Evolutionary conservation across 2,888 invertebrate species (phyloP).

Genomic region (Thymelicus acteon): DNA sequence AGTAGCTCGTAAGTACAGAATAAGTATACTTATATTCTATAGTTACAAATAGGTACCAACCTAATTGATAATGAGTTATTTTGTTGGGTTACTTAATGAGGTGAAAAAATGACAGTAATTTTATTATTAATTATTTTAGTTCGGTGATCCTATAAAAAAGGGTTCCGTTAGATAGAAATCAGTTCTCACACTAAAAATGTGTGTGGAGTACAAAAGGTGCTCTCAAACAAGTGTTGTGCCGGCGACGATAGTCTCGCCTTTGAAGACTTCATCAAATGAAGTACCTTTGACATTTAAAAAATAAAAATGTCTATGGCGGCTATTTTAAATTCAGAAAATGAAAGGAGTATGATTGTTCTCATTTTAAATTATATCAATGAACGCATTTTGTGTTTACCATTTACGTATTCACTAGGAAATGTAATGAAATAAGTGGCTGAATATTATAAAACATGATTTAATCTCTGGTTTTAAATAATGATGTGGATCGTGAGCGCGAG

Average conservation of each 20-base stretch:
- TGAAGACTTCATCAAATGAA: conserved; percentile 37
- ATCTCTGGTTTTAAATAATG: conserved; percentile 39
- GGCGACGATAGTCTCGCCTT: conserved; percentile 75
- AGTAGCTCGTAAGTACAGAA: too few relatives aligned
- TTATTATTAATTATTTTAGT: neutral
- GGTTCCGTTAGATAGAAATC: conserved; percentile 54
- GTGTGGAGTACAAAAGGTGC: conserved; percentile 50
- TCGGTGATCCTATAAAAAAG: conserved; percentile 8
- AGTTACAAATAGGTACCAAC: too few relatives aligned
- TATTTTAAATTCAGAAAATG: conserved; percentile 37
- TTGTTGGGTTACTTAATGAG: neutral
- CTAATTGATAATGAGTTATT: too few relatives aligned
- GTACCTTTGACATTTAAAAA: conserved; percentile 43
- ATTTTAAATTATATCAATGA: conserved; percentile 44
- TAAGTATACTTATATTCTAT: too few relatives aligned
- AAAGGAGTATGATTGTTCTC: conserved; percentile 48
- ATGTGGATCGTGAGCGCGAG: conserved; percentile 11
- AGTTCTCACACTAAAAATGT: conserved; percentile 64
- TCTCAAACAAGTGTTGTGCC: conserved; percentile 55
- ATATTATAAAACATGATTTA: conserved; percentile 46
- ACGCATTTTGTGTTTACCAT: conserved; percentile 34
- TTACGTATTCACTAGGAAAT: conserved; percentile 48
- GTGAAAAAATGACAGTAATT: too few relatives aligned
- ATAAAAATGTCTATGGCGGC: conserved; percentile 41
- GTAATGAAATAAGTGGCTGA: conserved; percentile 69